Evolutionary conservation across 2,113 vertebrate genomes (phyloP), one percentile per base, ranked within the genome.

Genomic region (Colinus virginianus): DNA sequence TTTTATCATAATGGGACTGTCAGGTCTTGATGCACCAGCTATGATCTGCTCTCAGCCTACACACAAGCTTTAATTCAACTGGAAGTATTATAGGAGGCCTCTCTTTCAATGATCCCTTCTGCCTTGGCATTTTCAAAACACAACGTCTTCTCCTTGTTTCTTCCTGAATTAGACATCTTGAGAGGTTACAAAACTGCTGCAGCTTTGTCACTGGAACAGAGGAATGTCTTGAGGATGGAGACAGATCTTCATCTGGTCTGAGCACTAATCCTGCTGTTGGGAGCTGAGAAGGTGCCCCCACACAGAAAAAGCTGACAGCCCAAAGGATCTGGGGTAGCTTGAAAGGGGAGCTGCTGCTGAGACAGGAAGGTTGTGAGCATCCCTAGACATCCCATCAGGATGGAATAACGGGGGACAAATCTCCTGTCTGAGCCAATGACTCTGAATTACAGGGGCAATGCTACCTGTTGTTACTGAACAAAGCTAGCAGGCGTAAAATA

Each of bases 401-500:
- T 66, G 16, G 30, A 12, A 76, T 20, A 53, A 68, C 75, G 61
- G 22, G 7, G 3, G 14, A 0, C 0, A 81, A 88, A 78, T 40
- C 59, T 13, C 49, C 81, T 81, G 34, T 36, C 58, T 53, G 55
- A 81, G 22, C 32, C 43, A n/a, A n/a, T 78, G 48, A 68, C n/a
- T n/a, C 36, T 11, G n/a, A 62, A 36, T 69, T 53, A 69, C 6
- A 26, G 17, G 30, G 28, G 46, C 55, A 74, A 67, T 28, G 38
- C 8, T 71, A 55, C 48, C n/a, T 36, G 22, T 46, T 81, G 32
- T 51, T 75, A 61, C 13, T 40, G 32, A 75, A 53, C 30, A 88
- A 80, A 88, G 70, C 84, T 23, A 84, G 48, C 23, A 71, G n/a
- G 32, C 46, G 64, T 76, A 72, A 90, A 92, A 87, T 84, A 22